Conservation (phyloP, 2,888 invertebrate genomes). For the Monopis laevigella region DNA sequence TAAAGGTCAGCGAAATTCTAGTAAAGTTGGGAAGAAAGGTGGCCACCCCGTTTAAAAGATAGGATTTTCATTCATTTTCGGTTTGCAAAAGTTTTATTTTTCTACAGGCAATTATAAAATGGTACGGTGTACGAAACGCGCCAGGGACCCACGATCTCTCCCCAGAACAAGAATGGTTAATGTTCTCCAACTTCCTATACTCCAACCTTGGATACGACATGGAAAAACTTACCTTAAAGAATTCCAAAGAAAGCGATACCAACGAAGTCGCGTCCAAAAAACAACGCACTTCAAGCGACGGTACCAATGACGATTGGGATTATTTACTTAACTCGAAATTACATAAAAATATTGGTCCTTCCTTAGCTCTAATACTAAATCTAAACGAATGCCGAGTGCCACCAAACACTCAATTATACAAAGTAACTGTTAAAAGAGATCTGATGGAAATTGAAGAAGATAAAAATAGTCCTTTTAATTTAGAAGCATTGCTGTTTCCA, state of each 20-base stretch:
- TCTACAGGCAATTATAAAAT: conserved; percentile 72
- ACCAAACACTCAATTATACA: conserved; percentile 16
- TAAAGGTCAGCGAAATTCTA: too few relatives aligned
- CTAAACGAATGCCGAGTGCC: conserved; percentile 24
- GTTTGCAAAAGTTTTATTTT: too few relatives aligned
- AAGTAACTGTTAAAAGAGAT: conserved; percentile 12
- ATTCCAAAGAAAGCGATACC: conserved; percentile 38
- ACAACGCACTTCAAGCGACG: conserved; percentile 79
- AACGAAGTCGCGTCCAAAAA: conserved; percentile 78
- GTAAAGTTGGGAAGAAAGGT: too few relatives aligned
- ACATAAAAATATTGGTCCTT: conserved; percentile 55
- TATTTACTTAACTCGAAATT: conserved; percentile 70
- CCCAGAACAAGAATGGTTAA: conserved; percentile 80
- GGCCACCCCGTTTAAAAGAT: too few relatives aligned
- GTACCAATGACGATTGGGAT: conserved; percentile 85
- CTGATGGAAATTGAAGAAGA: conserved; percentile 26
- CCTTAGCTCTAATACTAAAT: conserved; percentile 50
- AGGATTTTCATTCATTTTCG: too few relatives aligned
- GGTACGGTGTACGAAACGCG: conserved; percentile 90
- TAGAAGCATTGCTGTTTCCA: conserved; percentile 74
- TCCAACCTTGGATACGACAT: conserved; percentile 79
- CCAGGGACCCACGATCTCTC: conserved; percentile 84
- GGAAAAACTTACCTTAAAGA: conserved; percentile 60
- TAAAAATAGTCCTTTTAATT: conserved; percentile 61
- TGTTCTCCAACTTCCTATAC: conserved; percentile 70